A percentile compares a stretch with the other conserved stretches of the same genome.
Conservation (phyloP, 2,888 invertebrate species). For the Dryocosmus kuriphilus region DNA sequence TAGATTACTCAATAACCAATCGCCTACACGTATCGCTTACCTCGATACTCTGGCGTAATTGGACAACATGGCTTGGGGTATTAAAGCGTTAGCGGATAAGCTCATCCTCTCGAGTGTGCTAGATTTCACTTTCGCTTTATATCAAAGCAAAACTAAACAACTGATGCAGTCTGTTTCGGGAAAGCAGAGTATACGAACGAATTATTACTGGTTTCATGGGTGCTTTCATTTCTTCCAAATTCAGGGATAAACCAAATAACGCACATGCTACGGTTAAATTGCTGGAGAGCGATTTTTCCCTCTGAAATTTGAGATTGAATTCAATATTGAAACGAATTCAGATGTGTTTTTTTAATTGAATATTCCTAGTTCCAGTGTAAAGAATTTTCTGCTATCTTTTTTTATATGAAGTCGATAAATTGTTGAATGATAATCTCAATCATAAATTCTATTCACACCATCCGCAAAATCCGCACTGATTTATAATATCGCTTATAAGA, state of each 20-base stretch:
- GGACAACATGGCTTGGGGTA: constrained; percentile 29
- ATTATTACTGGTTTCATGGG: constrained; percentile 3
- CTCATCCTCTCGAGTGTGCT: constrained; percentile 21
- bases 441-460: constrained; percentile 7
- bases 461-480: neutral
- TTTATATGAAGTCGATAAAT: neutral
- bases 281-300: neutral
- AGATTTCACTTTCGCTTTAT: constrained; percentile 32
- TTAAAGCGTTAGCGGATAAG: constrained; percentile 30
- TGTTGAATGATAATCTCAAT: neutral
- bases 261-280: neutral
- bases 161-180: neutral
- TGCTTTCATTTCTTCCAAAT: neutral
- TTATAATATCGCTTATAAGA: neutral
- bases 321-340: constrained; percentile 23
- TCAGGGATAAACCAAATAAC: constrained; percentile 7
- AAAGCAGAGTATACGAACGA: neutral
- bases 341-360: constrained; percentile 22
- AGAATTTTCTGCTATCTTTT: neutral
- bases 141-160: constrained; percentile 27
- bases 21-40: constrained; percentile 36
- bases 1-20: constrained; percentile 39
- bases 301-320: constrained; percentile 28
- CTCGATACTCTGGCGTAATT: constrained; percentile 30
- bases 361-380: neutral